Conservation (phyloP, 1,140 invertebrate species). For the Globodera ellingtonae region DNA sequence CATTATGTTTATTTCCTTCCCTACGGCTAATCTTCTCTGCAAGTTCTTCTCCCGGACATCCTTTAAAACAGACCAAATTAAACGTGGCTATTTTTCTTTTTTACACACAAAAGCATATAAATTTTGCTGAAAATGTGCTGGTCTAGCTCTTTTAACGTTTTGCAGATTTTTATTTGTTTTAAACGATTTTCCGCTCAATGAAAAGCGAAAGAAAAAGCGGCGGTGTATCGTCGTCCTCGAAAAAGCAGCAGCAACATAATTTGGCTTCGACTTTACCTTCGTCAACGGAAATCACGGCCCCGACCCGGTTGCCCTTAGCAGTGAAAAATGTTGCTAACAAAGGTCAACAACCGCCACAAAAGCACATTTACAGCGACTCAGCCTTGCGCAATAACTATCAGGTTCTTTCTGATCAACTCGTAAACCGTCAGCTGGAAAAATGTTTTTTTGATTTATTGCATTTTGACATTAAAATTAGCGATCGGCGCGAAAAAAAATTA, state of each 20-base stretch:
- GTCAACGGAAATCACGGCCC: neutral
- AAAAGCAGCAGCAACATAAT: constrained; percentile 21
- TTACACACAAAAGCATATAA: no score
- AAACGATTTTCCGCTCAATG: neutral
- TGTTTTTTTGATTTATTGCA: no score
- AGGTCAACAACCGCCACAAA: constrained; percentile 12
- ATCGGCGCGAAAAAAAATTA: constrained; percentile 13
- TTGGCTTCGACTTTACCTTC: neutral
- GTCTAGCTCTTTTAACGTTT: neutral
- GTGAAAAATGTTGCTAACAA: neutral
- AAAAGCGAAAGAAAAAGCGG: constrained; percentile 25
- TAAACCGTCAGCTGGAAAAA: no score
- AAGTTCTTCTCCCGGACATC: no score
- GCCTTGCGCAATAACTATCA: constrained; percentile 49
- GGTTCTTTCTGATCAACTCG: constrained; percentile 4
- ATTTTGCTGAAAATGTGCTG: neutral
- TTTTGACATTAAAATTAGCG: no score
- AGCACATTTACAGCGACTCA: constrained; percentile 37
- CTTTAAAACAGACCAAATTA: no score
- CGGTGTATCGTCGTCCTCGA: neutral
- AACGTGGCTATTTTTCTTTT: no score
- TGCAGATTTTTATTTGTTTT: neutral
- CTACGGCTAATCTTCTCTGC: no score
- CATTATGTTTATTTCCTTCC: no score
- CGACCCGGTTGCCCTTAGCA: neutral